Evolutionary conservation across 2,113 vertebrate genomes (phyloP).

Genomic region (Diadophis punctatus): DNA sequence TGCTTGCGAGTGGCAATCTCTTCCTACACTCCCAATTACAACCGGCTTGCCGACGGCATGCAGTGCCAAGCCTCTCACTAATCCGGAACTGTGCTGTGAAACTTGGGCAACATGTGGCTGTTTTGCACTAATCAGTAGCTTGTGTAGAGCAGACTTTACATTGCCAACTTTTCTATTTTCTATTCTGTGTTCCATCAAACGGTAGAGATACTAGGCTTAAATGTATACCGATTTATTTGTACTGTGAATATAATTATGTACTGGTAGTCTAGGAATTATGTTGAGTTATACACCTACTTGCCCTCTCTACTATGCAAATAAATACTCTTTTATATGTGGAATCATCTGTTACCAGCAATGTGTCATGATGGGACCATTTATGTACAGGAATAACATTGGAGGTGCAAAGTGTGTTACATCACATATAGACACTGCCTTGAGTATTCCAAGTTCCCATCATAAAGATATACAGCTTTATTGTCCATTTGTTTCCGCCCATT

Average conservation of each 20-base stretch:
- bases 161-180: neutral
- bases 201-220: neutral
- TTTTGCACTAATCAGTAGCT: neutral
- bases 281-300: neutral
- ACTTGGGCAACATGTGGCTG: neutral
- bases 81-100: too few relatives aligned
- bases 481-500: fast-evolving
- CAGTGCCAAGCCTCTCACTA: constrained; percentile 4
- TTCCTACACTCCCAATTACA: neutral
- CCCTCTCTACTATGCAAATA: neutral
- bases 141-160: neutral
- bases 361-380: neutral
- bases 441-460: neutral
- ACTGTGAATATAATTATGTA: neutral
- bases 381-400: neutral
- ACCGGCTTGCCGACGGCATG: neutral
- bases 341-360: neutral
- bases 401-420: neutral
- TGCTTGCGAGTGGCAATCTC: neutral
- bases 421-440: neutral
- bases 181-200: neutral
- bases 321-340: neutral
- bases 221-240: neutral
- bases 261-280: neutral
- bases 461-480: neutral